Conservation (phyloP, 2,888 invertebrate genomes). For the Sesamia inferens region DNA sequence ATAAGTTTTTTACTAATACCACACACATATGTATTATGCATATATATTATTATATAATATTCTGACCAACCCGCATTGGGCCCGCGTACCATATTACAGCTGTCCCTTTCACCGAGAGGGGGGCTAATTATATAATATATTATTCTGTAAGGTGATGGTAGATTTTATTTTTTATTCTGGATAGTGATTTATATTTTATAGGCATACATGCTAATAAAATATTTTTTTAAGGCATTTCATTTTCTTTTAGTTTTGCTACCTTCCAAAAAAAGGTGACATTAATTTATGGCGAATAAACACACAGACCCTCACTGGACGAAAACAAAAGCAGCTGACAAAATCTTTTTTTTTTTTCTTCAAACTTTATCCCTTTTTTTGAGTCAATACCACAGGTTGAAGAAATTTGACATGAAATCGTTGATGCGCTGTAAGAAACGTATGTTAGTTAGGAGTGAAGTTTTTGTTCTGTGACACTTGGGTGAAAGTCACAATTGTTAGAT, state of each 20-base stretch:
- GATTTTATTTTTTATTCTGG: no score
- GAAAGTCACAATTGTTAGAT: slow-evolving; percentile 21
- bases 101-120: no score
- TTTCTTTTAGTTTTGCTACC: not conserved
- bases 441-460: not conserved
- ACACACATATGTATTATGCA: no score
- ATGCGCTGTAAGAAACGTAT: not conserved
- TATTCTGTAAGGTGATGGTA: no score
- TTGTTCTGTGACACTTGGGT: slow-evolving; percentile 20
- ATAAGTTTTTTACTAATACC: no score
- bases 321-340: slow-evolving; percentile 18
- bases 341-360: slow-evolving; percentile 1
- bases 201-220: no score
- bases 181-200: no score
- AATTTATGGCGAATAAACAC: slow-evolving; percentile 1
- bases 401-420: not conserved
- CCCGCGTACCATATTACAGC: no score
- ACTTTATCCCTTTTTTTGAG: not conserved
- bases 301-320: not conserved
- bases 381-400: slow-evolving; percentile 20
- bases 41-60: no score
- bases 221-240: no score
- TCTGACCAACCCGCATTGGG: no score
- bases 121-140: no score
- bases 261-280: not conserved